Conservation (phyloP, 1,140 invertebrate species). For the Gyrodactylus bullatarudis region DNA sequence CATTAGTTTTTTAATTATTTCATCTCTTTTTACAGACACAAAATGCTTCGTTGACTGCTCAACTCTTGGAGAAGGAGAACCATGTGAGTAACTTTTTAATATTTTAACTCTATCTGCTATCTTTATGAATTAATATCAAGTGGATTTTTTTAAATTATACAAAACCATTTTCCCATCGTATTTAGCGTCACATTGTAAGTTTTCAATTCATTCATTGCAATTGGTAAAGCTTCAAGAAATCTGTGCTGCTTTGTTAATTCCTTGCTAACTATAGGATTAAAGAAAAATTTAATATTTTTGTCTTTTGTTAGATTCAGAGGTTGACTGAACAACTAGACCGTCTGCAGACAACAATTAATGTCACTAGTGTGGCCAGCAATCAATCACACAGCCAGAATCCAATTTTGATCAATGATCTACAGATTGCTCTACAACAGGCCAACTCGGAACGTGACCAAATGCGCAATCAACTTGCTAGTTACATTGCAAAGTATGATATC, state of each 20-base stretch:
- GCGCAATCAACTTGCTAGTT: not conserved
- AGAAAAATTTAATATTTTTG: not conserved
- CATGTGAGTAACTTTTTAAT: not conserved
- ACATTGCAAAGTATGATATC: not conserved
- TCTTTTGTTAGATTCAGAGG: not conserved
- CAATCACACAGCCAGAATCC: not conserved
- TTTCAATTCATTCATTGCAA: too few relatives aligned
- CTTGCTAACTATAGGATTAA: not conserved
- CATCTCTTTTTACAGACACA: too few relatives aligned
- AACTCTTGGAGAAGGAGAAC: not conserved
- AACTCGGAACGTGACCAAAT: not conserved
- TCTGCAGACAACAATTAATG: not conserved
- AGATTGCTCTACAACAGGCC: not conserved
- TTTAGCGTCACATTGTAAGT: too few relatives aligned
- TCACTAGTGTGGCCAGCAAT: not conserved
- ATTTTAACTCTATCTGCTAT: too few relatives aligned
- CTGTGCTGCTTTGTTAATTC: not conserved
- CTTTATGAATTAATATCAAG: too few relatives aligned
- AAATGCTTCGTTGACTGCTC: not conserved
- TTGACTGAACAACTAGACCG: not conserved
- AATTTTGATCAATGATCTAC: not conserved
- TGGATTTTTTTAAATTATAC: too few relatives aligned
- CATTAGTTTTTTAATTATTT: not conserved
- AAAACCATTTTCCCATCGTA: too few relatives aligned
- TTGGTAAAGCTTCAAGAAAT: too few relatives aligned